Evolutionary conservation across 1,140 invertebrate genomes (phyloP).

Genomic region (Formica selysi): DNA sequence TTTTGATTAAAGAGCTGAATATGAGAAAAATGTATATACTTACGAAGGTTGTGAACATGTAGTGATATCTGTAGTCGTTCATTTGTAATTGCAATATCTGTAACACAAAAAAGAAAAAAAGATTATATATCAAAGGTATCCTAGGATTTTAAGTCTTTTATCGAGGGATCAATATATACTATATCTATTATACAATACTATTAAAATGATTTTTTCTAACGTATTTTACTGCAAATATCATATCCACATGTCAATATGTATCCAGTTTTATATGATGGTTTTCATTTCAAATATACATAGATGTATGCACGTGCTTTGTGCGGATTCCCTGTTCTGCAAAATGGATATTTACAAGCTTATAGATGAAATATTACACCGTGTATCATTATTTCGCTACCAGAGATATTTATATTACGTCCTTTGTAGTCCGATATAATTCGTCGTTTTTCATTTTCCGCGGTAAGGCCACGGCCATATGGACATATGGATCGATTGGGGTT

Average conservation of each 20-base stretch:
- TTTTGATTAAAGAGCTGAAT: background rate
- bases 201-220: background rate
- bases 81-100: constrained; percentile 97
- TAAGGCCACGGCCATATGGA: constrained; percentile 10
- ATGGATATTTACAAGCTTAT: constrained; percentile 22
- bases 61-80: constrained; percentile 97
- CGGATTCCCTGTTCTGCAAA: background rate
- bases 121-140: constrained; percentile 63
- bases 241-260: background rate
- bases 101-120: constrained; percentile 83
- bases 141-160: background rate
- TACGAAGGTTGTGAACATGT: constrained; percentile 97
- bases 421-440: constrained; percentile 41
- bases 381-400: constrained; percentile 7
- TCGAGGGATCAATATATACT: background rate
- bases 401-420: constrained; percentile 39
- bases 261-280: constrained; percentile 2
- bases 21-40: constrained; percentile 86
- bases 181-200: background rate
- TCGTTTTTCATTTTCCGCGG: constrained; percentile 36
- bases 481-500: constrained; percentile 38
- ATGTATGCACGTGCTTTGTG: background rate
- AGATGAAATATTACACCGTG: background rate
- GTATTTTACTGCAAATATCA: background rate
- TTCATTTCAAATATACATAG: background rate